phyloP scores from a whole-genome alignment of 1,140 invertebrate genomes.

The Eulimnadia texana region DNA sequence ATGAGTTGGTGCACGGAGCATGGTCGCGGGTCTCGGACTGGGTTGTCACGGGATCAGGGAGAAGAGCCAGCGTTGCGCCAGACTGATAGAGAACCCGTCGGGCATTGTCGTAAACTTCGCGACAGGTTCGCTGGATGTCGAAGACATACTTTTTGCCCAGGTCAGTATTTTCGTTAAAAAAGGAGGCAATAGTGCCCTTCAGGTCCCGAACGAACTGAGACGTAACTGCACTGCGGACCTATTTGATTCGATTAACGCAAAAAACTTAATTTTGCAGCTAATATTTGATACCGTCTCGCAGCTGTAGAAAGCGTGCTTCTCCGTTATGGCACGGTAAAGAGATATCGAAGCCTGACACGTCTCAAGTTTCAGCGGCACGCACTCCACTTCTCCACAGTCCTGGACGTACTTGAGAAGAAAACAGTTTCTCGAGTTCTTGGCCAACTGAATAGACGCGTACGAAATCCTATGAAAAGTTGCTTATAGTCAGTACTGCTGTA shows the following conservation, averaged over 20 bases:
- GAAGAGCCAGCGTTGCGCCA: constrained; percentile 15
- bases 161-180: constrained; percentile 76
- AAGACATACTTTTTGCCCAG: constrained; percentile 76
- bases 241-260: too few relatives aligned
- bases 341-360: constrained; percentile 59
- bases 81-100: constrained; percentile 46
- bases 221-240: constrained; percentile 54
- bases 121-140: constrained; percentile 68
- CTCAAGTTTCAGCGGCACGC: constrained; percentile 48
- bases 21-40: constrained; percentile 10
- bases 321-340: constrained; percentile 72
- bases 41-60: constrained; percentile 6
- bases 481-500: neutral
- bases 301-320: constrained; percentile 80
- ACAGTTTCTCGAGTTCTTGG: constrained; percentile 52
- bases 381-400: constrained; percentile 39
- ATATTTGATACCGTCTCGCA: constrained; percentile 82
- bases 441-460: constrained; percentile 65
- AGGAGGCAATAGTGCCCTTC: constrained; percentile 79
- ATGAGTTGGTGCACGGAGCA: neutral
- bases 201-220: constrained; percentile 74
- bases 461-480: constrained; percentile 47
- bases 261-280: too few relatives aligned
- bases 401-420: constrained; percentile 60
- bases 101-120: constrained; percentile 74